Evolutionary conservation across 2,797 vertebrate species (phyloP).

Genomic region (Fistularia commersonii): DNA sequence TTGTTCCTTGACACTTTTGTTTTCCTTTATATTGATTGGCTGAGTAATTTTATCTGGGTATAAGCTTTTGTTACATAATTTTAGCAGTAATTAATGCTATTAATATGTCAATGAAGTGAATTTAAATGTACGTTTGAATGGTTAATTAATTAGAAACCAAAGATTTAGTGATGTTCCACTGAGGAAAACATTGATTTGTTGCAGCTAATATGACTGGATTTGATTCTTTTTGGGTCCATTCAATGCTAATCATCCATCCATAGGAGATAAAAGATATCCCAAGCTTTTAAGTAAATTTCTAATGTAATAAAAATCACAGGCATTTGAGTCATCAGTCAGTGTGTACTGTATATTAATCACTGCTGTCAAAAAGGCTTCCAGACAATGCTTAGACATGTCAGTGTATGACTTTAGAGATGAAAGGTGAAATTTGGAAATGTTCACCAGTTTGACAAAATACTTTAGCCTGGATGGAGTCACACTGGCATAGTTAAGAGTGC

Average conservation of each 20-base stretch:
- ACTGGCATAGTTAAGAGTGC: conserved; percentile 6
- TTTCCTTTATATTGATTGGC: no score
- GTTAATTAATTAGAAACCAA: not conserved
- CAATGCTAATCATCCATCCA: conserved; percentile 21
- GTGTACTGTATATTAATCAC: conserved; percentile 51
- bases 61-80: no score
- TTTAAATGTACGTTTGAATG: not conserved
- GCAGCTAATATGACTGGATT: conserved; percentile 19
- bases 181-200: conserved; percentile 36
- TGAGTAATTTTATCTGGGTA: no score
- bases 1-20: no score
- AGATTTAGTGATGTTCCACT: not conserved
- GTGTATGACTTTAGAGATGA: not conserved
- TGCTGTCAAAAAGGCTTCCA: conserved; percentile 20
- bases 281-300: conserved; percentile 26
- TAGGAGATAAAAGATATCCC: conserved; percentile 18
- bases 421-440: conserved; percentile 6
- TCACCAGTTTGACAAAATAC: no score
- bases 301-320: conserved; percentile 34
- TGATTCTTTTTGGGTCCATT: conserved; percentile 15
- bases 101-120: no score
- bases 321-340: conserved; percentile 53
- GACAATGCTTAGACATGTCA: conserved; percentile 14
- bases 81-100: no score
- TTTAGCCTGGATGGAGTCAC: no score